Conservation (phyloP, 2,113 vertebrate genomes). For the Pongo abelii region DNA sequence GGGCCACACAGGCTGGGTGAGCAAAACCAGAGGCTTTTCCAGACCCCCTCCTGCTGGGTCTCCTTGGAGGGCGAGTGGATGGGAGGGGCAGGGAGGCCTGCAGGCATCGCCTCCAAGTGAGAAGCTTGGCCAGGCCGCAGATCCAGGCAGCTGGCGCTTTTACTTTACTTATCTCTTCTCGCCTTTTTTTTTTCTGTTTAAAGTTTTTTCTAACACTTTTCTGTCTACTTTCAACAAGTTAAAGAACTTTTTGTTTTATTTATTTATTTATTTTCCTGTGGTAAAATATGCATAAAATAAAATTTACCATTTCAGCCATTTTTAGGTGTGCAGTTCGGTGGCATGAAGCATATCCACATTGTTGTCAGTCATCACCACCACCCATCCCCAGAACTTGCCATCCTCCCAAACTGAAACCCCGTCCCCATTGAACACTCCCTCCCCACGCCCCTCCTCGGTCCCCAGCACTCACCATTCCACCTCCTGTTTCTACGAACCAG, state of each 20-base stretch:
- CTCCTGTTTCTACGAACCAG: no score
- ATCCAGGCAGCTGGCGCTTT: not conserved
- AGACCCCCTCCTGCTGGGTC: not conserved
- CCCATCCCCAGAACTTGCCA: not conserved
- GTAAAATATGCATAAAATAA: not conserved
- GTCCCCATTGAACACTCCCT: fast-evolving
- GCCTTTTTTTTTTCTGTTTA: not conserved
- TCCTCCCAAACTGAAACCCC: not conserved
- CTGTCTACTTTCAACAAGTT: not conserved
- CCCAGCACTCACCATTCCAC: fast-evolving
- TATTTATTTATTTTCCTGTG: not conserved
- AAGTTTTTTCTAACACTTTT: not conserved
- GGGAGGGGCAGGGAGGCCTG: fast-evolving
- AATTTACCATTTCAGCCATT: not conserved
- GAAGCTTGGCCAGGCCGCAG: fast-evolving
- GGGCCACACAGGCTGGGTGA: fast-evolving
- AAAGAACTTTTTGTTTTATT: not conserved
- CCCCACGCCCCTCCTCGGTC: fast-evolving
- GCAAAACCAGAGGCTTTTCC: no score
- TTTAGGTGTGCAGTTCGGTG: not conserved
- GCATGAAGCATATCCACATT: fast-evolving
- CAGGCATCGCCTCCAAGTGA: fast-evolving
- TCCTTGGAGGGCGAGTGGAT: fast-evolving
- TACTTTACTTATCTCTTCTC: not conserved
- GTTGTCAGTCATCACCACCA: fast-evolving